Evolutionary conservation across 2,888 invertebrate genomes (phyloP), one percentile per base, ranked within the genome.

Genomic region (Drosophila macrospina): DNA sequence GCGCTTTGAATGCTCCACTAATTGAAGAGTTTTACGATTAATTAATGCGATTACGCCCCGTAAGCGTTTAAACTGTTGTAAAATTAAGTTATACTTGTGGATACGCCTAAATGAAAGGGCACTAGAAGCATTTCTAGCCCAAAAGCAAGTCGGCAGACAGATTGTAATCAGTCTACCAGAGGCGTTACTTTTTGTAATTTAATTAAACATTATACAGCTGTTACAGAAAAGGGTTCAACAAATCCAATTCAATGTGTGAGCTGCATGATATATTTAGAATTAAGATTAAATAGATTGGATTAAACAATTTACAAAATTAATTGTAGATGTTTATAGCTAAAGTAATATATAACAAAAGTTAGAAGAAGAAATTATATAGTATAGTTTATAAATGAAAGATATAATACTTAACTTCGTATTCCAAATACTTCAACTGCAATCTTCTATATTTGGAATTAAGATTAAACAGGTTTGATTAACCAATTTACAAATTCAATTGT

Each of bases 11-110:
- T 88, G 71, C 48, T 45, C 64, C 34, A 62, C 87, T 88, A 86
- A 85, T 85, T 86, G 77, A 77, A 68, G 77, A 67, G 10, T 69
- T 86, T 88, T 71, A 86, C 88, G 69, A 62, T 72, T 79, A 80
- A 80, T 79, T 88, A 88, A 88, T 80, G 62, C 73, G 81, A 74
- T 73, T 73, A 68, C 85, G 74, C 79, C 82, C 47, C 69, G 20
- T n/a, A 65, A 66, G 48, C 57, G 56, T 54, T 68, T 61, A 48
- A 69, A 69, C 52, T 55, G 67, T 42, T 55, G 10, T 74, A 37
- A 64, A 81, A 83, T 87, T 42, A 83, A 78, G 85, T 66, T 76
- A 76, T 83, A 85, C 70, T 86, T 80, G 63, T 47, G 37, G 65
- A 30, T 54, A 41, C 11, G 66, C 16, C 52, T 41, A 55, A 20